These are phyloP conservation scores for Ischnura elegans DNA, from an alignment of 2,888 invertebrate species.

Conservation along the genomic window DNA sequence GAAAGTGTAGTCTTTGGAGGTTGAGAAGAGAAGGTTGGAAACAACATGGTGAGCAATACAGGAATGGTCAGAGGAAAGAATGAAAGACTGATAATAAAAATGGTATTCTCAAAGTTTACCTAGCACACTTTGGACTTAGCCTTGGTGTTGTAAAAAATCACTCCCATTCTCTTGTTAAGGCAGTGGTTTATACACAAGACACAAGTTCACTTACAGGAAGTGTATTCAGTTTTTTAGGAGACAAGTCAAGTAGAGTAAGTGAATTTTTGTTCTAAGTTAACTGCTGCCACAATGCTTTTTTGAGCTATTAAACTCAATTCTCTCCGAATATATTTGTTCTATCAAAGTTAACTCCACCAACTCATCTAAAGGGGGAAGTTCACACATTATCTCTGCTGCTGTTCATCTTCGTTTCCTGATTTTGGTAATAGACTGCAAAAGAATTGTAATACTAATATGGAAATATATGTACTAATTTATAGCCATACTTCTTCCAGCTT, in stretches of 20 bases:
- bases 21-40: constrained; percentile 8
- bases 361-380: neutral
- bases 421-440: neutral
- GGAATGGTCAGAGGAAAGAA: constrained; percentile 28
- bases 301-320: neutral
- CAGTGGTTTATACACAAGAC: constrained; percentile 31
- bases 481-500: neutral
- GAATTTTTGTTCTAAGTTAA: neutral
- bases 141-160: constrained; percentile 38
- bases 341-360: neutral
- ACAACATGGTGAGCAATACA: neutral
- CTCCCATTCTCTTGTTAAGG: constrained; percentile 18
- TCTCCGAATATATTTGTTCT: neutral
- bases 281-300: neutral
- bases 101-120: neutral
- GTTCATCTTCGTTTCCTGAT: neutral
- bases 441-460: neutral
- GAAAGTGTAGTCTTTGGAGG: neutral
- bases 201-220: constrained; percentile 22
- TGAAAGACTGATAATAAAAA: neutral
- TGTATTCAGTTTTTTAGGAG: neutral
- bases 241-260: neutral
- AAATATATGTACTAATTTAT: neutral
- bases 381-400: neutral
- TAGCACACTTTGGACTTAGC: constrained; percentile 29